These are phyloP conservation scores for Halocynthia aurantium DNA, from an alignment of 23 tunicate species.

Conservation along the genomic window DNA sequence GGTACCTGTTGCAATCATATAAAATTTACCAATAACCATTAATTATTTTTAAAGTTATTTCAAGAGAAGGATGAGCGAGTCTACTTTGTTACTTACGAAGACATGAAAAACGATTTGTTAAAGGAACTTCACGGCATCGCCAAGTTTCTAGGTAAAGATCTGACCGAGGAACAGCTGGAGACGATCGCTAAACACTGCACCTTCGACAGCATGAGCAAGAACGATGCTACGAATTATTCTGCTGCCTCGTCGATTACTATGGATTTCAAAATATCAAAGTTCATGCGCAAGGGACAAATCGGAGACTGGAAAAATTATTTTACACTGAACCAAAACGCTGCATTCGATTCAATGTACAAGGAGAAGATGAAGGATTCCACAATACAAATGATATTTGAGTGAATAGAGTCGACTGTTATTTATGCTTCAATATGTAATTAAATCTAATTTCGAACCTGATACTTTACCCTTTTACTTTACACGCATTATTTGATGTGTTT, in stretches of 20 bases:
- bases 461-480: no score
- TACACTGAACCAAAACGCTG: conserved; percentile 14
- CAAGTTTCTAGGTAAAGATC: not conserved
- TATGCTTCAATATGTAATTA: no score
- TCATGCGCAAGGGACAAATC: conserved; percentile 17
- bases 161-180: not conserved
- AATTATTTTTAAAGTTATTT: not conserved
- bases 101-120: not conserved
- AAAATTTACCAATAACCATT: no score
- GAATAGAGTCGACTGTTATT: no score
- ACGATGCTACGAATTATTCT: not conserved
- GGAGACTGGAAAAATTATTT: conserved; percentile 26
- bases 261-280: conserved; percentile 3
- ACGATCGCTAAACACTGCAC: not conserved
- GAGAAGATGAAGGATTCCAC: not conserved
- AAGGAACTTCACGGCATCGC: not conserved
- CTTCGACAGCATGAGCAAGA: conserved; percentile 13
- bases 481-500: no score
- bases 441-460: no score
- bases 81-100: conserved; percentile 8
- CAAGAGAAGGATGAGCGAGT: not conserved
- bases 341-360: conserved; percentile 19
- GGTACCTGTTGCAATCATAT: no score
- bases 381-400: conserved; percentile 8
- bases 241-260: not conserved